These are phyloP conservation scores for Andrena flavipes DNA, from an alignment of 2,888 invertebrate genomes.

Conservation along the genomic window DNA sequence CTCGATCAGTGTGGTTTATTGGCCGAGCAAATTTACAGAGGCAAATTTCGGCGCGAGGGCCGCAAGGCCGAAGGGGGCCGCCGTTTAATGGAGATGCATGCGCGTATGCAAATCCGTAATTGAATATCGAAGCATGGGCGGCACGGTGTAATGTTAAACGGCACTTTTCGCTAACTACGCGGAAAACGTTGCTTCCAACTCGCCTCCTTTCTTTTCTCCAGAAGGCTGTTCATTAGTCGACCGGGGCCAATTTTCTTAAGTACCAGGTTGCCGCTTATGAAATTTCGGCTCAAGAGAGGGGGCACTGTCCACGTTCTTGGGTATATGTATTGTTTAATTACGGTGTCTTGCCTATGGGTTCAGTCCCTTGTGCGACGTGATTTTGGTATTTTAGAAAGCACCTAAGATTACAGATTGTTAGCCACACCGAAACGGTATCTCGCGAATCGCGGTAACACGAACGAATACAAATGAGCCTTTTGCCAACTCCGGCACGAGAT, in stretches of 20 bases:
- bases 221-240: slow-evolving; percentile 30
- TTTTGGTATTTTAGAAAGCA: not conserved
- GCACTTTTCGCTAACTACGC: slow-evolving; percentile 33
- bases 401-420: not conserved
- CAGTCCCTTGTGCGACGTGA: not conserved
- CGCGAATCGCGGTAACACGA: not conserved
- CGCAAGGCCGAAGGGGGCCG: not conserved
- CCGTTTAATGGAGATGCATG: slow-evolving; percentile 58
- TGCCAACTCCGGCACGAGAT: slow-evolving; percentile 51
- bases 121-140: slow-evolving; percentile 53
- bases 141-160: slow-evolving; percentile 40
- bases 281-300: not conserved
- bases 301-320: no score
- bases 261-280: not conserved
- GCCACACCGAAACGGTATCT: slow-evolving; percentile 21
- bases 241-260: not conserved
- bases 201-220: not conserved
- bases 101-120: slow-evolving; percentile 60
- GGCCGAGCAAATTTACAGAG: slow-evolving; percentile 51
- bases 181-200: slow-evolving; percentile 23
- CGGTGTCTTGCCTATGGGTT: no score
- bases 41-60: slow-evolving; percentile 29
- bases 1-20: slow-evolving; percentile 38
- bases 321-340: no score
- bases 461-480: slow-evolving; percentile 34